These are phyloP conservation scores for Phytoseiulus persimilis DNA, from an alignment of 2,888 invertebrate genomes.

Conservation along the genomic window DNA sequence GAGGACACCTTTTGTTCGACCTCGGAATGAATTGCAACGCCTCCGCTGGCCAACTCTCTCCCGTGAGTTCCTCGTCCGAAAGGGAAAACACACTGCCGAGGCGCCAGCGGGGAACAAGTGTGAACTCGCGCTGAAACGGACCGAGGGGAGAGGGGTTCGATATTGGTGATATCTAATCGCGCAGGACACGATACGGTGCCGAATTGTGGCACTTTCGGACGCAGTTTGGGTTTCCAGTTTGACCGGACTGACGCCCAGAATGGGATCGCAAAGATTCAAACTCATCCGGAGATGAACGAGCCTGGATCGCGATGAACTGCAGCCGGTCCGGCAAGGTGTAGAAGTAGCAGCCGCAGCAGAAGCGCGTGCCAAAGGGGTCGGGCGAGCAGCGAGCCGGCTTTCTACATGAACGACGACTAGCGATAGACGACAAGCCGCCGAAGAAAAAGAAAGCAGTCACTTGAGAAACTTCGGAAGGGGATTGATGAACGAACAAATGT, in stretches of 20 bases:
- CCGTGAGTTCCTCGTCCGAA: not conserved
- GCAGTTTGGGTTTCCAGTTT: no score
- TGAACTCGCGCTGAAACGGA: no score
- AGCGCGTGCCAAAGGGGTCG: not conserved
- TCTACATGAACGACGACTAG: not conserved
- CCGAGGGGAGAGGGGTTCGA: no score
- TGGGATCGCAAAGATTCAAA: not conserved
- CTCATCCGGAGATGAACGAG: not conserved
- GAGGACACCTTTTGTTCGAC: not conserved
- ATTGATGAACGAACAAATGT: slow-evolving; percentile 5
- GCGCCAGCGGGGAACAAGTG: no score
- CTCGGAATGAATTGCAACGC: not conserved
- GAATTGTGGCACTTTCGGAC: no score
- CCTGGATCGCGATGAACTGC: not conserved
- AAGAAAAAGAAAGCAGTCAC: not conserved
- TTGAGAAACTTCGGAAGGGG: not conserved
- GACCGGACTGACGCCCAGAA: not conserved
- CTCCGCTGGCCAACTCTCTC: not conserved
- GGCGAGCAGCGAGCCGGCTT: not conserved
- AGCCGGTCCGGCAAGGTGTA: not conserved
- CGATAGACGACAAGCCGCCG: not conserved
- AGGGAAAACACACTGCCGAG: not conserved
- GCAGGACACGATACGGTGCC: no score
- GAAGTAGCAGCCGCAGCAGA: not conserved
- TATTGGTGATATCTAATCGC: no score